phyloP scores from a whole-genome alignment of 2,113 vertebrate species.

The Platysternon megacephalum region DNA sequence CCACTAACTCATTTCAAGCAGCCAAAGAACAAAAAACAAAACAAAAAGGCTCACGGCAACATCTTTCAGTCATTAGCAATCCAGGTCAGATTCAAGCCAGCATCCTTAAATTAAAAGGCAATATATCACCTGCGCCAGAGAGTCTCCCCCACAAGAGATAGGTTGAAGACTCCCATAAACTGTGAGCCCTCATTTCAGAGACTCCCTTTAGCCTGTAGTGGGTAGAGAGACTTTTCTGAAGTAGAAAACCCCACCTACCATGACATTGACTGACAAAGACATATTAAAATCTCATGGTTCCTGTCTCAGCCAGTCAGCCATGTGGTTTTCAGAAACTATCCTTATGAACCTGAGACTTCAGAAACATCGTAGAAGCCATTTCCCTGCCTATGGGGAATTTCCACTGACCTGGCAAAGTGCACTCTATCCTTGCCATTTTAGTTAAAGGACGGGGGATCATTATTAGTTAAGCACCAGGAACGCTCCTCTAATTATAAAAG shows the following conservation, averaged over 20 bases:
- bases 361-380: neutral
- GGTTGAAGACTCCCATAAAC: neutral
- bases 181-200: neutral
- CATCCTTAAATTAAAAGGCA: neutral
- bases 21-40: rapidly evolving
- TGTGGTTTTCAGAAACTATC: slow-evolving; percentile 39
- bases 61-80: neutral
- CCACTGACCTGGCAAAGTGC: neutral
- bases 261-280: slow-evolving; percentile 45
- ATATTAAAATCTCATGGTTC: slow-evolving; percentile 50
- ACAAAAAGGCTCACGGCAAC: neutral
- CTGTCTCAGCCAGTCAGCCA: slow-evolving; percentile 36
- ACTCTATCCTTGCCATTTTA: neutral
- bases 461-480: neutral
- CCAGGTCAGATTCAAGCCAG: neutral
- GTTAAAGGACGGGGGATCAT: neutral
- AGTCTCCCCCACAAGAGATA: neutral
- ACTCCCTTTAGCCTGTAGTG: neutral
- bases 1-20: neutral
- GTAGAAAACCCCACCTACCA: neutral
- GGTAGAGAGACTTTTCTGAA: neutral
- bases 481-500: neutral
- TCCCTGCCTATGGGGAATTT: slow-evolving; percentile 16
- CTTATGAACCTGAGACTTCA: slow-evolving; percentile 32
- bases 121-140: rapidly evolving